A percentile compares a stretch with the other conserved stretches of the same genome.
Conservation (phyloP, 2,888 invertebrate species). For the Noctuana brunneofusca region DNA sequence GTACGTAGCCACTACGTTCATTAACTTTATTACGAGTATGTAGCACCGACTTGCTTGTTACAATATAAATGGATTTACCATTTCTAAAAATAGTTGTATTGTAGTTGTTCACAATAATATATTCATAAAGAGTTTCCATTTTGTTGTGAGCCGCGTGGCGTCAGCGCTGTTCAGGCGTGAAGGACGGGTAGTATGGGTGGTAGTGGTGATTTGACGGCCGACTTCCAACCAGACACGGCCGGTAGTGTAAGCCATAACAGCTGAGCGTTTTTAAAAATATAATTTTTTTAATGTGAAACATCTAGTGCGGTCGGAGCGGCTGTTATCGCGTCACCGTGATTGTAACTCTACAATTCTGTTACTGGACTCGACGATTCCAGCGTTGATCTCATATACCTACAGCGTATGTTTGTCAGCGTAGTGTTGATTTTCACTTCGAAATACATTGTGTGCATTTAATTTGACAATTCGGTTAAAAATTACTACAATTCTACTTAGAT, state of each 20-base stretch:
- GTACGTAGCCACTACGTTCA: not conserved
- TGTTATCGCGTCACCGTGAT: too few relatives aligned
- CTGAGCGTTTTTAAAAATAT: not conserved
- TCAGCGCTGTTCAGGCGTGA: slow-evolving; percentile 67
- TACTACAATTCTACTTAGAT: too few relatives aligned
- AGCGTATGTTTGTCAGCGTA: too few relatives aligned
- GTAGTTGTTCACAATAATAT: slow-evolving; percentile 30
- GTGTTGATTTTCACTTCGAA: too few relatives aligned
- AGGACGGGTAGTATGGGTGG: slow-evolving; percentile 62
- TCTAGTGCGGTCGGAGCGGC: too few relatives aligned
- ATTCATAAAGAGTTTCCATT: slow-evolving; percentile 37
- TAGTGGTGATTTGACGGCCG: slow-evolving; percentile 70
- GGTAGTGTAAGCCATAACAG: not conserved
- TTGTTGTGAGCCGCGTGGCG: slow-evolving; percentile 45
- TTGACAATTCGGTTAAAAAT: too few relatives aligned
- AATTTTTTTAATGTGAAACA: not conserved
- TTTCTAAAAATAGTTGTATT: slow-evolving; percentile 26
- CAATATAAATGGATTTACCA: slow-evolving; percentile 18
- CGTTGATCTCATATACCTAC: too few relatives aligned
- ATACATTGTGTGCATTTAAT: too few relatives aligned
- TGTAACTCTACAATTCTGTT: too few relatives aligned
- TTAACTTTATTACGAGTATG: too few relatives aligned
- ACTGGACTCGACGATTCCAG: too few relatives aligned
- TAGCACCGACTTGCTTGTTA: not conserved
- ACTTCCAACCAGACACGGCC: slow-evolving; percentile 53